Percentiles rank a stretch among this genome's conserved stretches.
These are phyloP conservation scores for Chrysopa pallens DNA, from an alignment of 1,140 invertebrate species.

Conservation along the genomic window DNA sequence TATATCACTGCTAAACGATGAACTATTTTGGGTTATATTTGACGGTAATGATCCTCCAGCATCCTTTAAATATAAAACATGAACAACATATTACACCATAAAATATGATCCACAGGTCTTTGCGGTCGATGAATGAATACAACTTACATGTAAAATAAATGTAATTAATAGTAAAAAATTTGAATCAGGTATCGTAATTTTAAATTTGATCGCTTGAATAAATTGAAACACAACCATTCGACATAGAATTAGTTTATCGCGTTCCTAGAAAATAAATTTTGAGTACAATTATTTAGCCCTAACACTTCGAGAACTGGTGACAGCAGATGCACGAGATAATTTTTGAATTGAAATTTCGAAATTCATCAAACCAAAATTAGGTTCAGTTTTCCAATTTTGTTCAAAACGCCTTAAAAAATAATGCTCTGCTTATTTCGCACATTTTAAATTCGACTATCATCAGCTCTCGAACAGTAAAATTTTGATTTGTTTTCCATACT, in stretches of 20 bases:
- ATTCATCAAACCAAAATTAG: too few species aligned
- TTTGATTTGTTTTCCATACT: slow-evolving; percentile 19
- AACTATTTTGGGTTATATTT: slow-evolving; percentile 6
- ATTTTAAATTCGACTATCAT: too few species aligned
- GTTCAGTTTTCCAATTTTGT: too few species aligned
- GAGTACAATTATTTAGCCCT: too few species aligned
- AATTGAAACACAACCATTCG: slow-evolving; percentile 84
- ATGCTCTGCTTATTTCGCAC: too few species aligned
- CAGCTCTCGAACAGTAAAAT: too few species aligned
- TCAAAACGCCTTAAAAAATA: too few species aligned
- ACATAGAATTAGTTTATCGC: slow-evolving; percentile 84
- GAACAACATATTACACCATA: not conserved
- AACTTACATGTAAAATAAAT: slow-evolving; percentile 56
- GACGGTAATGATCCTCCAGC: slow-evolving; percentile 32
- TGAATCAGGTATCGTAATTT: slow-evolving; percentile 79
- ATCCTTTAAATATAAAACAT: slow-evolving; percentile 33
- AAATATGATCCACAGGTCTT: not conserved
- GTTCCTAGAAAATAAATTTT: slow-evolving; percentile 38
- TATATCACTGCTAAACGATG: slow-evolving; percentile 21
- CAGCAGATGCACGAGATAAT: too few species aligned
- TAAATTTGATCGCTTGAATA: slow-evolving; percentile 89
- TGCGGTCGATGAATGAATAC: not conserved
- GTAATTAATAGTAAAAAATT: slow-evolving; percentile 87
- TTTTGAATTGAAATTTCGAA: too few species aligned
- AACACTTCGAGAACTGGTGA: too few species aligned